Base-by-base conservation (phyloP, 1,140 invertebrate species). In the Dryas iulia region DNA sequence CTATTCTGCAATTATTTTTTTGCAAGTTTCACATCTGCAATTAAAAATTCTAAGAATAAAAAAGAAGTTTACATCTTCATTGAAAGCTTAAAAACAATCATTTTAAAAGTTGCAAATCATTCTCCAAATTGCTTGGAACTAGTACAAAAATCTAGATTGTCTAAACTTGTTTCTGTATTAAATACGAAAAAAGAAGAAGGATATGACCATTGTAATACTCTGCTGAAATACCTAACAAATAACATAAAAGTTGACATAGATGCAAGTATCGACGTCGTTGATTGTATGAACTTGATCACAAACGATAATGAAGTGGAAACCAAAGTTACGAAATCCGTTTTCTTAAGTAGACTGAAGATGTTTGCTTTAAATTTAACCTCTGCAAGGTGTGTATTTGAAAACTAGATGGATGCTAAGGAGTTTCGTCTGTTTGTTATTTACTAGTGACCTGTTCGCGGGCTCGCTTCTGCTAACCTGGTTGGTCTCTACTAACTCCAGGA, bases 1-100 rank as follows among this genome's bases (percentile, higher is more conserved):
- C 85, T 91, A 61, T 64, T 92, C 4, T 86, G 75, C 58, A 86
- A 84, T 61, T 92, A 86, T 66, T 75, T 79, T 1, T 87, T 84
- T 52, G 74, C 79, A 8, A 84, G 79, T 58, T 61, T 91, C 4
- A 62, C 76, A 0, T 71, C 83, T 24, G 76, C 77, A 10, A 83
- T 92, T 5, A 86, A 82, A 53, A 66, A 73, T 24, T 83, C 83
- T 33, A 39, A 69, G 23, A 70, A 25, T 35, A 67, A 70, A 59
- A 61, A 79, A 3, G 78, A 83, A 61, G 56, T 90, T 11, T 66
- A 72, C 18, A 71, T 78, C 14, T 76, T 84, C 3, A 62, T 74
- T 11, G 64, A 79, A 69, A 79, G 76, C 24, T 58, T 90, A 6
- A 66, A 80, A 61, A 64, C 76, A 4, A 62, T 89, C 33, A 35